Conservation (phyloP, 2,113 vertebrate species). For the Panthera leo region DNA sequence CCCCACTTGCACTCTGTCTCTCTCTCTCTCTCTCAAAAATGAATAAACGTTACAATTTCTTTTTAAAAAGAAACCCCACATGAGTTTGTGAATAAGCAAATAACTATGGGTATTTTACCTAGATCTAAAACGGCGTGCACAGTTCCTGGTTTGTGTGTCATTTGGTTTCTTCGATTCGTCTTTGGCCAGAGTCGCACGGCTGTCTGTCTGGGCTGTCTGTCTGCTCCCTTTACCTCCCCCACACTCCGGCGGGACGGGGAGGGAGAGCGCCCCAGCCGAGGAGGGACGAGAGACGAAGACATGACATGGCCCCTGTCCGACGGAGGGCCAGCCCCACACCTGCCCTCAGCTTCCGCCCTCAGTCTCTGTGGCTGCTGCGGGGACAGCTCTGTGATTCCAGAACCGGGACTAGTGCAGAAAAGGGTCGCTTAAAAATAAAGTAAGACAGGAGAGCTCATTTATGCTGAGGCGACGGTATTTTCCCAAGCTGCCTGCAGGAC, state of each 20-base stretch:
- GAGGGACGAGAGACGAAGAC: too few species aligned
- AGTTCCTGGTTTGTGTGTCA: neutral
- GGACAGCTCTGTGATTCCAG: neutral
- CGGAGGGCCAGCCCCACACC: neutral
- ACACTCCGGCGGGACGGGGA: rapidly evolving
- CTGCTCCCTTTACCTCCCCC: neutral
- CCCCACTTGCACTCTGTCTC: too few species aligned
- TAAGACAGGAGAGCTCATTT: slow-evolving; percentile 74
- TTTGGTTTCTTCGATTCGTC: neutral
- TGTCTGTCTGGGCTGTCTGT: rapidly evolving
- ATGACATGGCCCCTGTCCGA: neutral
- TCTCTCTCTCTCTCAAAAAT: too few species aligned
- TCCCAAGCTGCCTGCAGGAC: slow-evolving; percentile 83
- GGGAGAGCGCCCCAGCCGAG: neutral
- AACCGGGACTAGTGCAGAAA: slow-evolving; percentile 54
- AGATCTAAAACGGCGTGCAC: rapidly evolving
- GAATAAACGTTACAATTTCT: too few species aligned
- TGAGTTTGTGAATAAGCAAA: neutral
- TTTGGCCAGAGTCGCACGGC: neutral
- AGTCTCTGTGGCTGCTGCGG: neutral
- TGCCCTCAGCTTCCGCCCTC: neutral
- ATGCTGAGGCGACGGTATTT: slow-evolving; percentile 79
- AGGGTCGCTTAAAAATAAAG: slow-evolving; percentile 27
- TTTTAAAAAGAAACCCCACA: too few species aligned
- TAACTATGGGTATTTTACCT: rapidly evolving